Percentiles rank a stretch among this genome's conserved stretches.
These are phyloP conservation scores for Sitophilus oryzae DNA, from an alignment of 1,140 invertebrate genomes.

Conservation along the genomic window DNA sequence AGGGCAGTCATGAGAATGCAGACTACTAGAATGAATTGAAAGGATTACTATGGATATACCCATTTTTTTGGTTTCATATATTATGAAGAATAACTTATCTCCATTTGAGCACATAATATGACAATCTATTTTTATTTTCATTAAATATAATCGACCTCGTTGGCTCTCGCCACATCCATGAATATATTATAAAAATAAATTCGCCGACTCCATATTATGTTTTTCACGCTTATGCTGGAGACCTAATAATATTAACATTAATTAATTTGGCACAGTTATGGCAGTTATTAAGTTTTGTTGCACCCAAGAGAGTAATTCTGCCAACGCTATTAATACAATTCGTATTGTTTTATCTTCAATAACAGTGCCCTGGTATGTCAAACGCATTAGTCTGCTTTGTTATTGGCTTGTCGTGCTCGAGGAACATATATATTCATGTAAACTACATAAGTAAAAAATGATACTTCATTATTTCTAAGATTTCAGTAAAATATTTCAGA, in stretches of 20 bases:
- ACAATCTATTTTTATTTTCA: neutral
- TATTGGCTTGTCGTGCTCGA: too few relatives aligned
- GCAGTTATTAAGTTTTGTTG: slow-evolving; percentile 5
- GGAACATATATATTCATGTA: too few relatives aligned
- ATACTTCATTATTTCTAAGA: too few relatives aligned
- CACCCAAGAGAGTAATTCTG: slow-evolving; percentile 2
- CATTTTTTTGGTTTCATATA: too few relatives aligned
- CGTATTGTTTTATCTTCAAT: neutral
- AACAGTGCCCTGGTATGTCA: neutral
- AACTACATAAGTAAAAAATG: too few relatives aligned
- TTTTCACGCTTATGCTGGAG: neutral
- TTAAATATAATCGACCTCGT: neutral
- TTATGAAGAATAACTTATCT: too few relatives aligned
- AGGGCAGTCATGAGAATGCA: too few relatives aligned
- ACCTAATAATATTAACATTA: neutral
- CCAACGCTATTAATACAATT: slow-evolving; percentile 2
- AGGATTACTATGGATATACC: too few relatives aligned
- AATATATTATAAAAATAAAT: neutral
- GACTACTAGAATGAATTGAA: too few relatives aligned
- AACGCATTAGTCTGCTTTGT: neutral
- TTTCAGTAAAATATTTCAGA: too few relatives aligned
- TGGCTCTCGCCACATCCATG: neutral
- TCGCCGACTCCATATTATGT: neutral
- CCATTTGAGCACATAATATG: too few relatives aligned
- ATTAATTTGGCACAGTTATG: slow-evolving; percentile 9